These are phyloP conservation scores for Oxyteleia sp. DNA, from an alignment of 2,888 invertebrate genomes.

Conservation along the genomic window DNA sequence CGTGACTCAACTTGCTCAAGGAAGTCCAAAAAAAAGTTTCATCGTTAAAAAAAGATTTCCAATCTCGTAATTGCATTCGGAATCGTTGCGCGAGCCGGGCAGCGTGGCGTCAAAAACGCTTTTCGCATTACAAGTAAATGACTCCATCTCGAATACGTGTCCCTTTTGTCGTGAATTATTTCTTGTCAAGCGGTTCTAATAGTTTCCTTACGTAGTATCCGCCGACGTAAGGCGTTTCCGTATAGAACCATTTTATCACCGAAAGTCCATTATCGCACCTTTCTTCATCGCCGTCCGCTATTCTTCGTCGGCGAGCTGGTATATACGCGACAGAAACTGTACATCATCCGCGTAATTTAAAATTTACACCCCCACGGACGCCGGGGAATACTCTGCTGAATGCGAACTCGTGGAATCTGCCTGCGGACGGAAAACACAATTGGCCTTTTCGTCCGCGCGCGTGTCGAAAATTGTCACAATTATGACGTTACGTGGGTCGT, in stretches of 20 bases:
- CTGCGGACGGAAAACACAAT: no score
- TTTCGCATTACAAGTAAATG: slow-evolving; percentile 32
- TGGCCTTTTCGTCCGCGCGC: slow-evolving; percentile 46
- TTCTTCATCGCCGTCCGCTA: slow-evolving; percentile 59
- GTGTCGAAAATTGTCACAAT: slow-evolving; percentile 53
- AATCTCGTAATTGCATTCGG: slow-evolving; percentile 39
- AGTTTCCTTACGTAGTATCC: slow-evolving; percentile 77
- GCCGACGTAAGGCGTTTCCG: slow-evolving; percentile 80
- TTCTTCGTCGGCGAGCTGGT: slow-evolving; percentile 76
- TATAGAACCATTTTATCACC: slow-evolving; percentile 84
- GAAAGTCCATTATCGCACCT: slow-evolving; percentile 84
- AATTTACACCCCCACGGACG: slow-evolving; percentile 79
- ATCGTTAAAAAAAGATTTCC: slow-evolving; percentile 16
- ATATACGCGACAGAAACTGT: slow-evolving; percentile 80
- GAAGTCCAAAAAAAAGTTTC: slow-evolving; percentile 18
- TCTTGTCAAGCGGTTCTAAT: slow-evolving; percentile 77
- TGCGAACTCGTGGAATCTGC: slow-evolving; percentile 25
- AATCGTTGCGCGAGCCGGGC: neutral
- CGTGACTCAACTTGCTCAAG: no score
- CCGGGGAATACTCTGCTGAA: slow-evolving; percentile 43
- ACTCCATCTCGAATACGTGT: slow-evolving; percentile 35
- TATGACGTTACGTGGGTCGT: slow-evolving; percentile 11
- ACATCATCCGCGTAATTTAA: slow-evolving; percentile 83
- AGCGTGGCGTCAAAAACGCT: slow-evolving; percentile 26
- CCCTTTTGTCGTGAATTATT: slow-evolving; percentile 69